These are phyloP conservation scores for Cephalopholis sonnerati DNA, from an alignment of 2,113 vertebrate genomes.

Conservation along the genomic window DNA sequence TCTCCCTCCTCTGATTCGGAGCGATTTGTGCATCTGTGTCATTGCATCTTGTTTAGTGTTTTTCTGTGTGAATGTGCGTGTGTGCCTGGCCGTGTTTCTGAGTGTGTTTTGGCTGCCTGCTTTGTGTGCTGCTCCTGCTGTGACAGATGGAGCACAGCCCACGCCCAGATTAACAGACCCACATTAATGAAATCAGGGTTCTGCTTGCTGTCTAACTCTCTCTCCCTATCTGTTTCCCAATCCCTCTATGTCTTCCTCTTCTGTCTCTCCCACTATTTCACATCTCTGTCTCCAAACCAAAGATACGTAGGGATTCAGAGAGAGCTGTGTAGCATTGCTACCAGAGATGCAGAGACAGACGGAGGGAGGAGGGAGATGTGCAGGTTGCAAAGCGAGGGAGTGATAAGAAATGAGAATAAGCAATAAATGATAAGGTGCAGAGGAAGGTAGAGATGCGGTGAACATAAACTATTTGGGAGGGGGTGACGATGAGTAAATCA, in stretches of 20 bases:
- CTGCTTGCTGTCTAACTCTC: conserved; percentile 45
- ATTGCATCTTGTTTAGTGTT: conserved; percentile 20
- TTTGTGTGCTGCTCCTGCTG: conserved; percentile 72
- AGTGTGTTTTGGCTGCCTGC: conserved; percentile 66
- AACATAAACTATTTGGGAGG: conserved; percentile 17
- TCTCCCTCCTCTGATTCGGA: conserved; percentile 9
- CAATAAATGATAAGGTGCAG: conserved; percentile 22
- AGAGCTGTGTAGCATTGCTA: conserved; percentile 32
- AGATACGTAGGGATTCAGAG: conserved; percentile 16
- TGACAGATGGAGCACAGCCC: conserved; percentile 81
- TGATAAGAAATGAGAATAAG: conserved; percentile 16
- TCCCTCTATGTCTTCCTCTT: conserved; percentile 18
- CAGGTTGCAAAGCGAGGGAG: not conserved
- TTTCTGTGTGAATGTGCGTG: conserved; percentile 21
- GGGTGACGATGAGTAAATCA: conserved; percentile 43
- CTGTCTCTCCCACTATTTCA: conserved; percentile 18
- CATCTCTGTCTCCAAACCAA: conserved; percentile 24
- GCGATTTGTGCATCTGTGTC: conserved; percentile 25
- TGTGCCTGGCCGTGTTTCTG: conserved; percentile 34
- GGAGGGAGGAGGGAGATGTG: not conserved
- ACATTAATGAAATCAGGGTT: conserved; percentile 77
- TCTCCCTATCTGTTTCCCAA: conserved; percentile 39
- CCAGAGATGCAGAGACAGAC: conserved; percentile 5
- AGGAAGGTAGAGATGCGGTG: conserved; percentile 6
- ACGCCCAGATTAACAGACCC: conserved; percentile 82